Evolutionary conservation across 2,797 vertebrate species (phyloP).

Genomic region (Tiaroga cobitis): DNA sequence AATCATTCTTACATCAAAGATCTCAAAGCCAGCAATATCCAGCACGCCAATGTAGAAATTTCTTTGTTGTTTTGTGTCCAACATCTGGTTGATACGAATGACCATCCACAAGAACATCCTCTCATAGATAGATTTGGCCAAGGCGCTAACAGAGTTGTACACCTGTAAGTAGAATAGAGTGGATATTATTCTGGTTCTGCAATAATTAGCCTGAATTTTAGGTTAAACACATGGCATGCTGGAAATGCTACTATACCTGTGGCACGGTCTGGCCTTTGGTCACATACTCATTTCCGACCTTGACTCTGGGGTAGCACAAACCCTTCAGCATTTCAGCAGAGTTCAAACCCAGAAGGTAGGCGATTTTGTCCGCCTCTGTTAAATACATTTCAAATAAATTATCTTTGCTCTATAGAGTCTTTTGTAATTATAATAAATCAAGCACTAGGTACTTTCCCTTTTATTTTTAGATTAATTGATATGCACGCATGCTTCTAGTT

Average conservation of each 20-base stretch:
- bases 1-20: neutral
- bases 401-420: too few species aligned
- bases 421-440: neutral
- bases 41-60: conserved; percentile 90
- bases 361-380: too few species aligned
- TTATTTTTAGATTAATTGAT: neutral
- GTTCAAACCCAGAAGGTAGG: conserved; percentile 88
- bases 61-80: conserved; percentile 90
- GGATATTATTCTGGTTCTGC: neutral
- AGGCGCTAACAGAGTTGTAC: conserved; percentile 83
- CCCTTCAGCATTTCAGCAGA: conserved; percentile 88
- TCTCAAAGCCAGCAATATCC: conserved; percentile 34
- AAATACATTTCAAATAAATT: too few species aligned
- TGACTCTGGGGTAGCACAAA: conserved; percentile 87
- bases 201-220: neutral
- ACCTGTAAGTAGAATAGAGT: neutral
- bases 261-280: conserved; percentile 67
- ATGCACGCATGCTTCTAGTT: neutral
- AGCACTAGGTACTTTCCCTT: neutral
- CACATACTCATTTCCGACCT: conserved; percentile 51
- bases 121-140: conserved; percentile 88
- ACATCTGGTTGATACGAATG: conserved; percentile 88
- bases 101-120: conserved; percentile 98
- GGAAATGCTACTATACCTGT: neutral
- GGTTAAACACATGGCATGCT: neutral